phyloP scores from a whole-genome alignment of 1,140 invertebrate genomes.

The Temnothorax curvispinosus region DNA sequence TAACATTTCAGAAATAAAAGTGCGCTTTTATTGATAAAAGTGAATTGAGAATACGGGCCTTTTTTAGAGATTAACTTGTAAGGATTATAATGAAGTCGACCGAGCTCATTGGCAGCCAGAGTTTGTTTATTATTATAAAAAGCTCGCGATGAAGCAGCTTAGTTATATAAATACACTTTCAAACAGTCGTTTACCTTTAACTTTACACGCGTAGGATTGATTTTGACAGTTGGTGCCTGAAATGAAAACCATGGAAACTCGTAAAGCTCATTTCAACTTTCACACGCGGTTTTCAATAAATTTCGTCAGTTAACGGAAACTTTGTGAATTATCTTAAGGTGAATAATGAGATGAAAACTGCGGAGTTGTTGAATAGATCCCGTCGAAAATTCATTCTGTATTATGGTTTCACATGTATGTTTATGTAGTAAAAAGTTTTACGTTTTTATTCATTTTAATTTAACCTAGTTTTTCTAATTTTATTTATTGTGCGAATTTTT shows the following conservation, averaged over 20 bases:
- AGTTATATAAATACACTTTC: conserved; percentile 49
- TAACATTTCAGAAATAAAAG: too few relatives aligned
- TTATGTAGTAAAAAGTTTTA: not conserved
- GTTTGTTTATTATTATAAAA: conserved; percentile 35
- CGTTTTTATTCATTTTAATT: not conserved
- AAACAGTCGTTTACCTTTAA: conserved; percentile 55
- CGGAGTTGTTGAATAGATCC: not conserved
- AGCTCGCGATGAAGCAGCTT: conserved; percentile 31
- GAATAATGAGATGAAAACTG: conserved; percentile 6
- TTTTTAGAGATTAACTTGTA: conserved; percentile 7
- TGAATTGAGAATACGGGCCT: too few relatives aligned
- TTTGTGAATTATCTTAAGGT: conserved; percentile 39
- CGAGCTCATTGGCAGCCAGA: not conserved
- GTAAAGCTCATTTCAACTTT: conserved; percentile 21
- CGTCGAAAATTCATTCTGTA: not conserved
- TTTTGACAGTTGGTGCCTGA: conserved; percentile 10
- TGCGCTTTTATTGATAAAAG: too few relatives aligned
- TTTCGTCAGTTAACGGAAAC: not conserved
- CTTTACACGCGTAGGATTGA: conserved; percentile 34
- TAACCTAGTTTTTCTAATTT: not conserved
- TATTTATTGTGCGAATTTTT: not conserved
- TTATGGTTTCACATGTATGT: not conserved
- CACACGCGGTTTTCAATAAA: conserved; percentile 17
- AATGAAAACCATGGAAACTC: conserved; percentile 19
- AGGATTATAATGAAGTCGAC: conserved; percentile 21